A percentile compares a stretch with the other conserved stretches of the same genome.
Evolutionary conservation across 2,888 invertebrate genomes (phyloP).

Genomic region (Hirtodrosophila histrioides): DNA sequence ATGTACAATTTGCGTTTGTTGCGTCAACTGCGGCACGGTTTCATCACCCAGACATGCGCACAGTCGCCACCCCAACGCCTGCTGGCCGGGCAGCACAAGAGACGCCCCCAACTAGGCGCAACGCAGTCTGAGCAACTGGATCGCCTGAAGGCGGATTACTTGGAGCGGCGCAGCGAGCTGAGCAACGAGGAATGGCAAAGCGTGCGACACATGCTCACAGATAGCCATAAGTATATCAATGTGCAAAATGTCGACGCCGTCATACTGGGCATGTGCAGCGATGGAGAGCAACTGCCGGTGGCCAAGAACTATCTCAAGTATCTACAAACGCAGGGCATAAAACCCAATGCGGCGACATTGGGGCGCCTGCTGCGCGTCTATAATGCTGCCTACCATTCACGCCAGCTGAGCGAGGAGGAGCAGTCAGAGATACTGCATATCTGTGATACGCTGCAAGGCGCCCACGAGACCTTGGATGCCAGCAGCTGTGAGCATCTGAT

Average conservation of each 20-base stretch:
- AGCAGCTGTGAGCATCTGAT: constrained; percentile 87
- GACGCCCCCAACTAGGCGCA: constrained; percentile 51
- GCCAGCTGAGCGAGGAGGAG: constrained; percentile 84
- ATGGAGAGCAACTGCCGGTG: constrained; percentile 84
- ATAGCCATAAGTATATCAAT: constrained; percentile 71
- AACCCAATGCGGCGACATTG: constrained; percentile 86
- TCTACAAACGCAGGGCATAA: constrained; percentile 85
- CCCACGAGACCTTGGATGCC: constrained; percentile 87
- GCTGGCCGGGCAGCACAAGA: constrained; percentile 60
- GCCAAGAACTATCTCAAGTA: constrained; percentile 87
- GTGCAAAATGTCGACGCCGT: constrained; percentile 86
- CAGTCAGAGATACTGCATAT: constrained; percentile 86
- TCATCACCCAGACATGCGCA: background rate
- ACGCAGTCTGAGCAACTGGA: constrained; percentile 61
- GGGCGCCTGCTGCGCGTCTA: constrained; percentile 87
- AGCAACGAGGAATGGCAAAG: constrained; percentile 72
- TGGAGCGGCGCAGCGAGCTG: constrained; percentile 48
- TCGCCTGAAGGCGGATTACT: constrained; percentile 58
- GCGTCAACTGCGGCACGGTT: constrained; percentile 26
- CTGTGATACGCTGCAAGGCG: constrained; percentile 82
- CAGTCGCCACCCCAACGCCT: constrained; percentile 7
- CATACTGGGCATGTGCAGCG: constrained; percentile 86
- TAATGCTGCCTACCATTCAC: constrained; percentile 79
- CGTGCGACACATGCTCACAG: constrained; percentile 63
- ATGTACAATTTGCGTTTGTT: constrained; percentile 55